Conservation (phyloP, 30 jellyfish, hydroid and myxozoan genomes). For the Mastigias papua region DNA sequence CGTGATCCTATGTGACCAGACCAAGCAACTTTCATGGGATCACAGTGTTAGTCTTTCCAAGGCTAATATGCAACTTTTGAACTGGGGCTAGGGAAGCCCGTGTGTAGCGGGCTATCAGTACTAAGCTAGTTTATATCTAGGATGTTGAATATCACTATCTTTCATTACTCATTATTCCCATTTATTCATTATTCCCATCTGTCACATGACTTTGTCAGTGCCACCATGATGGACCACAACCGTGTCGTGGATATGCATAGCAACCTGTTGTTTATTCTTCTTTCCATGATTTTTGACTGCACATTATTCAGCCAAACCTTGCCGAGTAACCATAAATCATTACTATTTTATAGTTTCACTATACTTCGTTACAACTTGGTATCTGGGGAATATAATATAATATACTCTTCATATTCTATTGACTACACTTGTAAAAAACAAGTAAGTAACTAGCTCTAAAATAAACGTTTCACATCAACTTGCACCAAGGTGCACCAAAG, state of each 20-base stretch:
- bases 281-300: not conserved
- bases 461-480: too few species aligned
- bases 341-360: not conserved
- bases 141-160: too few species aligned
- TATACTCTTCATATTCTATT: too few species aligned
- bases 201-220: slow-evolving; percentile 9
- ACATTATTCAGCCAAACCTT: not conserved
- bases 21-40: too few species aligned
- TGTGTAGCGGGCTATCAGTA: too few species aligned
- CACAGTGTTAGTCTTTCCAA: too few species aligned
- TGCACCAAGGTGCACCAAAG: not conserved
- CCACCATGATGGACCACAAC: slow-evolving; percentile 63
- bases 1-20: too few species aligned
- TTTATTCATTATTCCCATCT: slow-evolving; percentile 38
- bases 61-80: too few species aligned
- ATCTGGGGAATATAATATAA: not conserved
- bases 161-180: too few species aligned
- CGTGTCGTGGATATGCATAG: slow-evolving; percentile 23
- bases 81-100: too few species aligned
- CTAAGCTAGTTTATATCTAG: too few species aligned
- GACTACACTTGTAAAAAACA: too few species aligned
- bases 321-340: not conserved
- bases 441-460: not conserved
- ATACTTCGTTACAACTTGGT: not conserved
- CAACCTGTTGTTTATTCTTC: not conserved